phyloP scores from a whole-genome alignment of 2,797 vertebrate genomes.

The Eidolon dupreanum region DNA sequence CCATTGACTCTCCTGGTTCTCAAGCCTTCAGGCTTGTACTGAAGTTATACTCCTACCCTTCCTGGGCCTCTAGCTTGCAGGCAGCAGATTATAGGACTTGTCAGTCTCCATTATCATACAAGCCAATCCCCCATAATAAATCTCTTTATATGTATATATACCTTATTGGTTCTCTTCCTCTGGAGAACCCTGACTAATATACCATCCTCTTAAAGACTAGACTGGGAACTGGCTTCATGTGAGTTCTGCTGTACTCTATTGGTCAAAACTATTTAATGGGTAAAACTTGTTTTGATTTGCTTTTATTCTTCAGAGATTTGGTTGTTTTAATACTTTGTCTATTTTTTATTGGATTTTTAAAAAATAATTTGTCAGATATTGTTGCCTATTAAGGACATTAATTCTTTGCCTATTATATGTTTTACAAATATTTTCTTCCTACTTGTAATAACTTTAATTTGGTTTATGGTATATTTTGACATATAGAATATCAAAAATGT shows the following conservation, averaged over 20 bases:
- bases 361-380: not conserved
- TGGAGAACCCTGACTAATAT: not conserved
- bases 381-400: not conserved
- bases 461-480: conserved; percentile 31
- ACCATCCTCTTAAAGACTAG: not conserved
- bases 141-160: not conserved
- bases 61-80: not conserved
- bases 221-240: not conserved
- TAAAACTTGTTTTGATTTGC: not conserved
- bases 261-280: not conserved
- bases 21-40: not conserved
- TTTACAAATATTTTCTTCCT: not conserved
- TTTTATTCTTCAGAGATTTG: conserved; percentile 42
- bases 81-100: not conserved
- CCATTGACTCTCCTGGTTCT: not conserved
- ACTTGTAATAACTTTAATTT: conserved; percentile 37
- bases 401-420: not conserved
- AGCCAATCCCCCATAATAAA: not conserved
- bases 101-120: not conserved
- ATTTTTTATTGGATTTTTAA: not conserved
- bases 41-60: not conserved
- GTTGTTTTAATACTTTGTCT: not conserved
- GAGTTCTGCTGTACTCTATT: not conserved
- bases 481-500: not conserved
- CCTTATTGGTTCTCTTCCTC: not conserved